phyloP scores from a whole-genome alignment of 2,888 invertebrate species.

The Rhaphigaster nebulosa region DNA sequence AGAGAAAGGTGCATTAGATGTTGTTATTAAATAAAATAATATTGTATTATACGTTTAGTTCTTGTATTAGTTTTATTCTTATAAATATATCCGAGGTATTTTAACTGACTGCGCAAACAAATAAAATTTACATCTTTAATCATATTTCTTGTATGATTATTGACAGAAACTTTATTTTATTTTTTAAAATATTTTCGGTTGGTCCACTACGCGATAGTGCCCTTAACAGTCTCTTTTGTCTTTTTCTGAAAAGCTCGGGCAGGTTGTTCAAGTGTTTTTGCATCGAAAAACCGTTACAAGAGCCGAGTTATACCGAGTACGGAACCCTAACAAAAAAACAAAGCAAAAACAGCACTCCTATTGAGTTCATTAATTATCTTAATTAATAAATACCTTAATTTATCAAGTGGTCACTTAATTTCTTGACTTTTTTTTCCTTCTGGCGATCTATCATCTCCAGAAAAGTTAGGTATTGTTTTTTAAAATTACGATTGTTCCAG shows the following conservation, averaged over 20 bases:
- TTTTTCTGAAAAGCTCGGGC: neutral
- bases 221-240: neutral
- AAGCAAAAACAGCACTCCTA: neutral
- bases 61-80: too few relatives aligned
- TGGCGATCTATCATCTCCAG: neutral
- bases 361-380: slow-evolving; percentile 48
- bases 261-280: neutral
- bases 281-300: slow-evolving; percentile 19
- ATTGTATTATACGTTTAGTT: too few relatives aligned
- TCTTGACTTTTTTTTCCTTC: neutral
- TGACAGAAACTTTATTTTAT: too few relatives aligned
- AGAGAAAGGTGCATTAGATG: too few relatives aligned
- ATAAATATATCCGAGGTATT: too few relatives aligned
- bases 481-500: neutral
- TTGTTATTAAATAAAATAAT: too few relatives aligned
- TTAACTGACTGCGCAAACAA: too few relatives aligned
- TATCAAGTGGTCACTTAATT: slow-evolving; percentile 18
- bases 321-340: neutral
- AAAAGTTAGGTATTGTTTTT: neutral
- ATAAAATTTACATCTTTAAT: too few relatives aligned
- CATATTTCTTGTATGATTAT: too few relatives aligned
- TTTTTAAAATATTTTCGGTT: too few relatives aligned
- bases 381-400: slow-evolving; percentile 28
- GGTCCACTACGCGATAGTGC: neutral
- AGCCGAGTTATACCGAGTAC: neutral